Percentiles rank a stretch among this genome's conserved stretches.
These are phyloP conservation scores for Catostomus latipinnis DNA, from an alignment of 2,797 vertebrate species.

Conservation along the genomic window DNA sequence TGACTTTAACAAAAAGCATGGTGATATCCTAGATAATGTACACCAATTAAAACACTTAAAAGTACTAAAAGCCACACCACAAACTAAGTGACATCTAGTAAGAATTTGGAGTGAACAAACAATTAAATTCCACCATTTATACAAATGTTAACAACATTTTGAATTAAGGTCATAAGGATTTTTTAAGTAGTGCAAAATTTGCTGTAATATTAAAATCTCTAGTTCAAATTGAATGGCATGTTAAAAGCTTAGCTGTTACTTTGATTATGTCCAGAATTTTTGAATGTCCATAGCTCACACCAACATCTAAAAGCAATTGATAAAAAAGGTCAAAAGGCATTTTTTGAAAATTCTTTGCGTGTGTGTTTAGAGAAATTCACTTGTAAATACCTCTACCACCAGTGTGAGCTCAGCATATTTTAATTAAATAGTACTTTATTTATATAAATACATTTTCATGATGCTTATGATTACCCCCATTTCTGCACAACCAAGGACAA, in stretches of 20 bases:
- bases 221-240: conserved; percentile 16
- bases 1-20: conserved; percentile 40
- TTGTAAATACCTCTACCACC: conserved; percentile 24
- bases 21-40: conserved; percentile 8
- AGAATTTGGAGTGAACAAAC: conserved; percentile 31
- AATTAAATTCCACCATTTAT: conserved; percentile 37
- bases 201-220: conserved; percentile 17
- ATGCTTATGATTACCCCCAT: conserved; percentile 51
- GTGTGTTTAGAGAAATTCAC: conserved; percentile 12
- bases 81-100: conserved; percentile 33
- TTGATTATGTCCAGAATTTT: conserved; percentile 48
- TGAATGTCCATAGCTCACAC: conserved; percentile 38
- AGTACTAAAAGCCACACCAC: conserved; percentile 36
- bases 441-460: conserved; percentile 59
- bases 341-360: neutral
- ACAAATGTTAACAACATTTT: conserved; percentile 36
- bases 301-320: conserved; percentile 39
- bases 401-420: conserved; percentile 53
- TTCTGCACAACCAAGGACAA: conserved; percentile 48
- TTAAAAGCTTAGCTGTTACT: conserved; percentile 17
- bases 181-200: neutral
- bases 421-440: conserved; percentile 64
- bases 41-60: conserved; percentile 38
- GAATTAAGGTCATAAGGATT: conserved; percentile 30
- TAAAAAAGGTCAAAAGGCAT: conserved; percentile 37